A percentile compares a stretch with the other conserved stretches of the same genome.
phyloP scores from a whole-genome alignment of 92 coral and sea anemone genomes.

The Palythoa grandis region DNA sequence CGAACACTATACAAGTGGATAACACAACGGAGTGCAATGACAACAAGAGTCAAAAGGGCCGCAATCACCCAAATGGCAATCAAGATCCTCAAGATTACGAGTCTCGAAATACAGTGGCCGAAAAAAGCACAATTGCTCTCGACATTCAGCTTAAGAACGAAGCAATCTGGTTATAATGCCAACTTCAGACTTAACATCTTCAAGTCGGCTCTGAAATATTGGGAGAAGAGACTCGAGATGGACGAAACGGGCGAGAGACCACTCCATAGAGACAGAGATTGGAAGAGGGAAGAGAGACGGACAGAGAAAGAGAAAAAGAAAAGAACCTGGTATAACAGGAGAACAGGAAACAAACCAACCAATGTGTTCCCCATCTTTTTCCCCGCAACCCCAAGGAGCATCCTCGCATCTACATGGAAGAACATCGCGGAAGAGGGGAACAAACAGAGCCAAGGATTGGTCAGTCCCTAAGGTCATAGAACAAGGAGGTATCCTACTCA shows the following conservation, averaged over 20 bases:
- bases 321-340: background rate
- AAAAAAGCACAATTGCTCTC: constrained; percentile 14
- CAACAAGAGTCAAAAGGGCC: too few relatives aligned
- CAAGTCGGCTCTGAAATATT: constrained; percentile 7
- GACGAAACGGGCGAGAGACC: constrained; percentile 21
- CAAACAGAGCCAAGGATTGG: background rate
- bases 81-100: too few relatives aligned
- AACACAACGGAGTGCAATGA: too few relatives aligned
- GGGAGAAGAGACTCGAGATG: constrained; percentile 4
- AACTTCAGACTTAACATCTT: constrained; percentile 14
- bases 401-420: background rate
- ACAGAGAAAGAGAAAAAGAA: background rate
- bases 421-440: constrained; percentile 41
- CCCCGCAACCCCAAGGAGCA: constrained; percentile 8
- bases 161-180: constrained; percentile 15
- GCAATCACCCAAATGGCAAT: too few relatives aligned
- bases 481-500: constrained; percentile 10
- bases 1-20: too few relatives aligned
- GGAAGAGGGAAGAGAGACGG: background rate
- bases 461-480: background rate
- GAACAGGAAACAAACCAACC: too few relatives aligned
- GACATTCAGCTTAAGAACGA: constrained; percentile 10
- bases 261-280: constrained; percentile 3
- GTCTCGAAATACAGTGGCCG: too few relatives aligned
- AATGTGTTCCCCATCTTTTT: constrained; percentile 1